Evolutionary conservation across 23 tunicate genomes (phyloP).

Genomic region (Trididemnum nubilum): DNA sequence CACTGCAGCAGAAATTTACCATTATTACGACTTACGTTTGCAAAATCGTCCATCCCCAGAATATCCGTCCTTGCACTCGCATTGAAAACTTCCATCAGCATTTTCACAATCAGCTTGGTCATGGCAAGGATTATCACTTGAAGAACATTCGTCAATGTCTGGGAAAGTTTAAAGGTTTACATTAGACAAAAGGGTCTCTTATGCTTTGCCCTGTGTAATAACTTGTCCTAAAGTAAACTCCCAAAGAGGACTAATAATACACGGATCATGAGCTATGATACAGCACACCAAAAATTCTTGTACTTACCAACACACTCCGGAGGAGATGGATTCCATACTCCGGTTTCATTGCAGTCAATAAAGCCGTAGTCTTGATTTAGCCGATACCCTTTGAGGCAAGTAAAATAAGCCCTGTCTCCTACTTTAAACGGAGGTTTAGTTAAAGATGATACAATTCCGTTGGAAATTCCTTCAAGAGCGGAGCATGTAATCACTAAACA

Average conservation of each 20-base stretch:
- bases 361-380: neutral
- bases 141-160: constrained; percentile 68
- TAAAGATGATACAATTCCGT: constrained; percentile 1
- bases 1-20: too few relatives aligned
- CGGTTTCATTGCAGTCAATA: constrained; percentile 28
- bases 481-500: constrained; percentile 17
- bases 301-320: constrained; percentile 56
- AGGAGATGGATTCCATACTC: constrained; percentile 34
- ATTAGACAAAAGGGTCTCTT: too few relatives aligned
- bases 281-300: too few relatives aligned
- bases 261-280: too few relatives aligned
- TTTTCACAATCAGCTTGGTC: constrained; percentile 54
- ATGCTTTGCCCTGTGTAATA: too few relatives aligned
- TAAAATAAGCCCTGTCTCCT: constrained; percentile 1
- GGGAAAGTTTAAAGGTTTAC: neutral
- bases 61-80: constrained; percentile 51
- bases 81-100: constrained; percentile 47
- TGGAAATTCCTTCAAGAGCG: neutral
- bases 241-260: too few relatives aligned
- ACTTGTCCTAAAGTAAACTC: too few relatives aligned
- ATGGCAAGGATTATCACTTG: constrained; percentile 35
- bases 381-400: neutral
- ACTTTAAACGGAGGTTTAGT: neutral
- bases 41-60: constrained; percentile 46
- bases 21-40: constrained; percentile 19